Evolutionary conservation across 2,888 invertebrate genomes (phyloP), one percentile per base, ranked within the genome.

Genomic region (Anaspis maculata): DNA sequence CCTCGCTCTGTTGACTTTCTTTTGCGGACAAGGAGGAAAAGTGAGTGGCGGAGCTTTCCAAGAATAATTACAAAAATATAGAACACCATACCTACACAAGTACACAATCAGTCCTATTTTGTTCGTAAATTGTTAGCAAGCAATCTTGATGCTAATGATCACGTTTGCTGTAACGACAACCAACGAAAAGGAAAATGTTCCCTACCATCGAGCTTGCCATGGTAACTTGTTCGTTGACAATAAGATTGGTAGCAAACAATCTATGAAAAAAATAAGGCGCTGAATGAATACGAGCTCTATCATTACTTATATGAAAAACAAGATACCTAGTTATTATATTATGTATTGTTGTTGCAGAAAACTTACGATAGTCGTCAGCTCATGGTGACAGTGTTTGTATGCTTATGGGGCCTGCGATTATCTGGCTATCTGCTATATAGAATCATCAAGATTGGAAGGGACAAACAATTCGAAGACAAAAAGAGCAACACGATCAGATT

Each of bases 371-470:
- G 83, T 57, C 74, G 92, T 37, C 91, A 92, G 61, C 70, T 91
- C n/a, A 83, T 92, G 82, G 85, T 90, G 3, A 92, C 92, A 1
- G 72, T 80, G 3, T 86, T 86, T 52, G 84, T 92, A 1, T 87
- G 88, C 50, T 62, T 89, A 2, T 92, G 92, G 92, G 92, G 91
- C 3, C 69, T 77, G 1, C 72, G 92, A 27, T 73, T 94, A 4
- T 90, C 91, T 0, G 83, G 83, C 3, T 94, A 92, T 59, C 73
- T 92, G 6, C 71, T 92, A n/a, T 92, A 89, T 62, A 72, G 92
- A 50, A 90, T 91, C 43, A 74, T 91, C 41, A 89, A 89, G 66
- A 83, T 91, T 46, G 91, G 91, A 11, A 76, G 90, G 52, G 91
- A 92, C 61, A 88, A 88, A 48, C 79, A 89, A 55, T 92, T 92